Evolutionary conservation across 2,797 vertebrate genomes (phyloP), one percentile per base, ranked within the genome.

Genomic region (Gadopsis marmoratus): DNA sequence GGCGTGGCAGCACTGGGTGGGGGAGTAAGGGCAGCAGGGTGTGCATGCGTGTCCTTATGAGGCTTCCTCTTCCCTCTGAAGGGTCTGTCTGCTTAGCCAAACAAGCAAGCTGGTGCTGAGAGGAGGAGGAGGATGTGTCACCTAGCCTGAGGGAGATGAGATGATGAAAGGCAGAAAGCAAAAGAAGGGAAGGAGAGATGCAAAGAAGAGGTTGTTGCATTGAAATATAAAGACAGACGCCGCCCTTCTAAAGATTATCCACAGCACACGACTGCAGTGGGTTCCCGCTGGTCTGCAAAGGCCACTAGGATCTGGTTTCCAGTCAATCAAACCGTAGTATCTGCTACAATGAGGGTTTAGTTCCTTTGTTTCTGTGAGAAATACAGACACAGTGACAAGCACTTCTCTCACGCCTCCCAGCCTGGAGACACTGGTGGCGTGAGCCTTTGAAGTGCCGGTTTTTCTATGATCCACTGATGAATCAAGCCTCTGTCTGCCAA

Each of bases 401-500:
- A 2, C 82, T 74, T 64, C 53, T 58, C 72, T 81, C 61, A 51
- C 23, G 35, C 48, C 73, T 75, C 31, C 11, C 78, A 60, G 84
- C 82, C 77, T 11, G 62, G 55, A 86, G 79, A 83, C 84, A 61
- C 59, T 23, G 5, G 67, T 74, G 79, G 71, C 35, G 3, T 50
- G 81, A 48, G 74, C 50, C 87, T 92, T 91, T 92, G 84, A 88
- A 86, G 89, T 80, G 76, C 11, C 70, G 61, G 14, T 67, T 90
- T 83, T 76, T 77, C 79, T 76, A 35, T 79, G 69, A 82, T 89
- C 80, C 58, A 7, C 76, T 68, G 76, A 82, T 86, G 84, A 93
- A 89, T 85, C 70, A 9, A 75, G 78, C 41, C 76, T 78, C 74
- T 76, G n/a, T 83, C 77, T 86, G 74, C 67, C 85, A 83, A 66